Evolutionary conservation across 2,888 invertebrate species (phyloP).

Genomic region (Hydrotaea diabolus): DNA sequence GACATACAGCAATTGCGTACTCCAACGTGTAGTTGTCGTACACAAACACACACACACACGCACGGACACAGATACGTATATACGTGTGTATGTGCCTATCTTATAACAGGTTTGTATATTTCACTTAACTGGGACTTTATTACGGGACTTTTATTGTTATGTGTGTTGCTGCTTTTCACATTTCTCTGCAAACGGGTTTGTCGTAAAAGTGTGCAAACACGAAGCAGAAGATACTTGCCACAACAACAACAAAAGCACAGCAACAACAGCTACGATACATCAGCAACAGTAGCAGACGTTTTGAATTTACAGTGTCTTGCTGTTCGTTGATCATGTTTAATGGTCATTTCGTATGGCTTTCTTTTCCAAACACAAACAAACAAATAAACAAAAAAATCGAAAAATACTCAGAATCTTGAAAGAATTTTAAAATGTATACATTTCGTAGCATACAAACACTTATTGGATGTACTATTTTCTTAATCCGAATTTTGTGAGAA

Average conservation of each 20-base stretch:
- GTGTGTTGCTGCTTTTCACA: constrained; percentile 31
- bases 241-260: constrained; percentile 39
- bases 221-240: constrained; percentile 56
- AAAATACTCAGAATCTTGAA: background rate
- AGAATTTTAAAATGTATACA: too few species aligned
- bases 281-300: constrained; percentile 21
- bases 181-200: constrained; percentile 61
- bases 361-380: background rate
- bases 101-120: constrained; percentile 77
- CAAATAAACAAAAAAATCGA: too few species aligned
- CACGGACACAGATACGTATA: too few species aligned
- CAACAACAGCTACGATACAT: constrained; percentile 18
- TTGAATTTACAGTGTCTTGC: constrained; percentile 8
- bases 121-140: constrained; percentile 80
- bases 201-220: constrained; percentile 44
- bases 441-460: background rate
- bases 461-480: background rate
- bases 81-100: background rate
- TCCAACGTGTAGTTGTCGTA: background rate
- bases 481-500: too few species aligned
- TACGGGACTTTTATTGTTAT: constrained; percentile 79
- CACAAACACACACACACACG: background rate
- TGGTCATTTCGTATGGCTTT: background rate
- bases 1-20: background rate
- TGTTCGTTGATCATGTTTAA: background rate